Conservation (phyloP, 2,888 invertebrate species). For the Perdita meconis region DNA sequence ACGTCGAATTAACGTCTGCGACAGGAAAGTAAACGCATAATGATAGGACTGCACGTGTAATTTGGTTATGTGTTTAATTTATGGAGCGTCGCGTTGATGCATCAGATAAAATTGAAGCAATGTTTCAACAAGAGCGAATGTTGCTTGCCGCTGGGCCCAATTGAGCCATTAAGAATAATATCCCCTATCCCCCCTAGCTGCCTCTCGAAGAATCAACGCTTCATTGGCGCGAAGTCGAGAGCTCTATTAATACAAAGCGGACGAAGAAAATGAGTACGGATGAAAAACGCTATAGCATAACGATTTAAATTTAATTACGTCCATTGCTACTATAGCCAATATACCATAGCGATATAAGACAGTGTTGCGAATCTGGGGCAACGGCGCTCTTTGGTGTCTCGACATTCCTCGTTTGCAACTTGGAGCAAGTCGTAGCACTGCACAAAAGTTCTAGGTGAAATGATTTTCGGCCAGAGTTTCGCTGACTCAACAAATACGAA, state of each 20-base stretch:
- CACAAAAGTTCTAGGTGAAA: background rate
- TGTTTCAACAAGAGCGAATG: background rate
- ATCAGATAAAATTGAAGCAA: background rate
- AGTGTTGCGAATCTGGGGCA: background rate
- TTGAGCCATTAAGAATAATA: background rate
- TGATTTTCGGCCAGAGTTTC: background rate
- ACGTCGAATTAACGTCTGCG: background rate
- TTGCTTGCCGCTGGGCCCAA: background rate
- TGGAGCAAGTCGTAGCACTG: no score
- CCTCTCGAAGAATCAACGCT: background rate
- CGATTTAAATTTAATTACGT: background rate
- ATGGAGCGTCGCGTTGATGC: no score
- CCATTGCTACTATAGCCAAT: background rate
- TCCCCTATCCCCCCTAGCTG: background rate
- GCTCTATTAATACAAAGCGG: background rate
- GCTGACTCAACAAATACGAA: conserved; percentile 8
- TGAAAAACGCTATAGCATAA: background rate
- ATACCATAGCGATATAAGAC: no score
- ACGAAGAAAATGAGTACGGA: background rate
- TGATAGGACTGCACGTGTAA: no score
- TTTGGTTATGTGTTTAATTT: no score
- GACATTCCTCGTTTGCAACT: background rate
- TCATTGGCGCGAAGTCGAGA: background rate
- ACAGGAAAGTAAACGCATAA: background rate
- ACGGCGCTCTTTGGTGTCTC: background rate